Base-by-base conservation (phyloP, 1,140 invertebrate genomes). In the Ceratina japonica region DNA sequence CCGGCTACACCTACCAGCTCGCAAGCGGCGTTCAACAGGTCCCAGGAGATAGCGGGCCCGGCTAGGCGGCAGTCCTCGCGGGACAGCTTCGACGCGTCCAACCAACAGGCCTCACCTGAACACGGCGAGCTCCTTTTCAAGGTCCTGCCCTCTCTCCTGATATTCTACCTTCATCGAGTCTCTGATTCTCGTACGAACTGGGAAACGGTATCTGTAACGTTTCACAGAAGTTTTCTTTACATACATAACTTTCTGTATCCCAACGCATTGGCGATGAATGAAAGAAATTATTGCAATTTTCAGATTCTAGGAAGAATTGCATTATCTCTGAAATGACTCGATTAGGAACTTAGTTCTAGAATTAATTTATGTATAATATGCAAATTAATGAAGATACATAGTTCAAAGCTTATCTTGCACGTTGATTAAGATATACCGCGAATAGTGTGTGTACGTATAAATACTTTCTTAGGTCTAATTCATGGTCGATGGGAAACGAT, bases 41-140 rank as follows among this genome's bases (percentile, higher is more conserved):
- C 59, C 75, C 86, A 84, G 78, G 87, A 88, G 75, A 65, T 84
- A 80, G 75, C 76, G 77, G 84, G 82, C 66, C 84, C 87, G 37
- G 66, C 87, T 63, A 88, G 79, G 27, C 86, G 89, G 56, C 89
- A 87, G 77, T 86, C 87, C 63, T 90, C 89, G 77, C 86, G 87
- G 62, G 77, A 88, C 74, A 88, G 85, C 84, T 75, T 80, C 52
- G 81, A 80, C 77, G 79, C 86, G 65, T 81, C 82, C 63, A 84
- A 84, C 37, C 79, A 85, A 52, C 89, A 90, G 75, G 89, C 90
- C 89, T 87, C 90, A 90, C 88, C 90, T 86, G 91, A 92, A 52
- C 81, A 87, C 75, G 85, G 83, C 84, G 89, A 92, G 83, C 90
- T 91, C 85, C 85, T 88, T 82, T 91, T 88, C 87, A 92, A 92